Evolutionary conservation across 1,140 invertebrate genomes (phyloP).

Genomic region (Scaptomyza pallida): DNA sequence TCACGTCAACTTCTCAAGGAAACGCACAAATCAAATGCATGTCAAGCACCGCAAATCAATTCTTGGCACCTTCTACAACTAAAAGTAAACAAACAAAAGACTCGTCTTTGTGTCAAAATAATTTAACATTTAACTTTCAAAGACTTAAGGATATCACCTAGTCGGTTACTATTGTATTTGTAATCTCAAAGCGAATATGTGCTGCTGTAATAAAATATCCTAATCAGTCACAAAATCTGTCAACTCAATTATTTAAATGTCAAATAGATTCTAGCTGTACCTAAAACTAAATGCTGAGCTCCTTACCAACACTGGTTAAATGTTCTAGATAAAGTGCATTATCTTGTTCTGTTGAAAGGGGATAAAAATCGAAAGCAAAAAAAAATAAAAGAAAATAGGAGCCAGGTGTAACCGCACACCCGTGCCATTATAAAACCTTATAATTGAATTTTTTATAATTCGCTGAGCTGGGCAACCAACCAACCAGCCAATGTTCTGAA

Average conservation of each 20-base stretch:
- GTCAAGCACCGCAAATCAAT: conserved; percentile 60
- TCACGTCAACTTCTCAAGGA: conserved; percentile 41
- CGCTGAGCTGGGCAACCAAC: conserved; percentile 48
- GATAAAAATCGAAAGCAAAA: too few relatives aligned
- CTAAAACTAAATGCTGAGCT: background rate
- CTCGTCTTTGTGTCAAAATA: background rate
- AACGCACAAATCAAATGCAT: conserved; percentile 61
- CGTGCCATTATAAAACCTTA: conserved; percentile 64
- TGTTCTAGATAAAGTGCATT: conserved; percentile 39
- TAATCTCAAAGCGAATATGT: background rate
- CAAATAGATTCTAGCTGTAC: background rate
- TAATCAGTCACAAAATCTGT: background rate
- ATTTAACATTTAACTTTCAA: background rate
- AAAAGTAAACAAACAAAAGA: conserved; percentile 9
- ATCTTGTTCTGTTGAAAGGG: conserved; percentile 17
- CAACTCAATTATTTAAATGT: background rate
- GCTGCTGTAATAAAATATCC: background rate
- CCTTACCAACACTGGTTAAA: background rate
- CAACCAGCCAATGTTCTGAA: conserved; percentile 24
- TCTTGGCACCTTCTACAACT: conserved; percentile 29
- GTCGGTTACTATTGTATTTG: background rate
- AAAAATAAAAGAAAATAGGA: conserved; percentile 3
- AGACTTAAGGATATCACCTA: background rate
- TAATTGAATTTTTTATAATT: conserved; percentile 79
- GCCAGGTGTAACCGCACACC: conserved; percentile 46